Evolutionary conservation across 2,797 vertebrate species (phyloP).

Genomic region (Acipenser transmontanus): DNA sequence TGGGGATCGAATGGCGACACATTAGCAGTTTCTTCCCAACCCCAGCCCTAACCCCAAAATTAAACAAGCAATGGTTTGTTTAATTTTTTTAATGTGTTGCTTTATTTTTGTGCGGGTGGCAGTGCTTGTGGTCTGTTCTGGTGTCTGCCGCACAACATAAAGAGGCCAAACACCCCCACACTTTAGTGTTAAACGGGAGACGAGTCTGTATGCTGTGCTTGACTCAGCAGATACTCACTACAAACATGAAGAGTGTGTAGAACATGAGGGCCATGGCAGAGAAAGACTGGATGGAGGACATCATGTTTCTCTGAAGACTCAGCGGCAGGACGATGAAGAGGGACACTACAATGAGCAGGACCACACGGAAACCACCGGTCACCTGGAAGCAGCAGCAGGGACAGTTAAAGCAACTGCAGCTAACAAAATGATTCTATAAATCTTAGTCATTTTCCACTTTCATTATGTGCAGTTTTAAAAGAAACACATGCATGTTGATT

Average conservation of each 20-base stretch:
- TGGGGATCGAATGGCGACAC: no score
- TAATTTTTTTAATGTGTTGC: no score
- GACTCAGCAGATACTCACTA: constrained; percentile 64
- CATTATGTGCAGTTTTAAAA: no score
- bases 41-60: no score
- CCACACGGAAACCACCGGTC: constrained; percentile 67
- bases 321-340: constrained; percentile 87
- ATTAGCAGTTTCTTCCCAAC: no score
- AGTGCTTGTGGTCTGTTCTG: no score
- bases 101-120: no score
- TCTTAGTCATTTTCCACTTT: no score
- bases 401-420: neutral
- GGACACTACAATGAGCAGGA: constrained; percentile 81
- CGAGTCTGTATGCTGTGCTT: neutral
- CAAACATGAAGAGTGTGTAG: constrained; percentile 92
- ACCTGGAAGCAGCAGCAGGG: constrained; percentile 56
- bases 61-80: no score
- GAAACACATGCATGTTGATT: no score
- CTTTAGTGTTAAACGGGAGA: neutral
- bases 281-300: constrained; percentile 97
- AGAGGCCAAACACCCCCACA: no score
- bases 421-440: neutral
- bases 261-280: constrained; percentile 96
- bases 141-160: no score
- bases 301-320: constrained; percentile 96